phyloP scores from a whole-genome alignment of 2,113 vertebrate genomes.

The Prochilodus magdalenae region DNA sequence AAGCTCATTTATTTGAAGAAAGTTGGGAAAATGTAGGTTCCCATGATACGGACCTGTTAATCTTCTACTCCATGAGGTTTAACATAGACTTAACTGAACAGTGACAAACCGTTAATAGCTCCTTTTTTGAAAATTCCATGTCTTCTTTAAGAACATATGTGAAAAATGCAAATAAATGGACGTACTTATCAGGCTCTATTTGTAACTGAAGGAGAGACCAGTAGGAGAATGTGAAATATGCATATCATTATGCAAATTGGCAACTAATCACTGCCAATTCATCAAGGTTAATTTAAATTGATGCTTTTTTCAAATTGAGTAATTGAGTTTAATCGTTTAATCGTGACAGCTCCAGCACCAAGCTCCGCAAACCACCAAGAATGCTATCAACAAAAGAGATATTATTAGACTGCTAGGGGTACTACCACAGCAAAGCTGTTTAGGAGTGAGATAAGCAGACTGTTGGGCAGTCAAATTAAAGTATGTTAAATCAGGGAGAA shows the following conservation, averaged over 20 bases:
- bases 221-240: neutral
- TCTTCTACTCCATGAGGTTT: too few species aligned
- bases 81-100: neutral
- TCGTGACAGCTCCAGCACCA: neutral
- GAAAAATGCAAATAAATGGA: neutral
- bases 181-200: neutral
- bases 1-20: too few species aligned
- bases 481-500: conserved; percentile 24
- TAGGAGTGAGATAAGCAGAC: conserved; percentile 11
- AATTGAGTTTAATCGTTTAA: neutral
- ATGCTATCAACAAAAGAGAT: neutral
- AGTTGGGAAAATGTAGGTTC: too few species aligned
- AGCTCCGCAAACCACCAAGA: neutral
- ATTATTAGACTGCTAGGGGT: neutral
- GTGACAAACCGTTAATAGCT: too few species aligned
- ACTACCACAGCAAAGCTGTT: neutral
- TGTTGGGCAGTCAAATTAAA: conserved; percentile 18
- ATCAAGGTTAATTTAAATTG: neutral
- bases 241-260: neutral
- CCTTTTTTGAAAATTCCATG: too few species aligned
- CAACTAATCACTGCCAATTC: neutral
- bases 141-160: too few species aligned
- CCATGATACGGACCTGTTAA: too few species aligned
- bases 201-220: neutral
- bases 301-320: neutral